A percentile compares a stretch with the other conserved stretches of the same genome.
phyloP scores from a whole-genome alignment of 2,113 vertebrate species.

The Poicephalus gulielmi region DNA sequence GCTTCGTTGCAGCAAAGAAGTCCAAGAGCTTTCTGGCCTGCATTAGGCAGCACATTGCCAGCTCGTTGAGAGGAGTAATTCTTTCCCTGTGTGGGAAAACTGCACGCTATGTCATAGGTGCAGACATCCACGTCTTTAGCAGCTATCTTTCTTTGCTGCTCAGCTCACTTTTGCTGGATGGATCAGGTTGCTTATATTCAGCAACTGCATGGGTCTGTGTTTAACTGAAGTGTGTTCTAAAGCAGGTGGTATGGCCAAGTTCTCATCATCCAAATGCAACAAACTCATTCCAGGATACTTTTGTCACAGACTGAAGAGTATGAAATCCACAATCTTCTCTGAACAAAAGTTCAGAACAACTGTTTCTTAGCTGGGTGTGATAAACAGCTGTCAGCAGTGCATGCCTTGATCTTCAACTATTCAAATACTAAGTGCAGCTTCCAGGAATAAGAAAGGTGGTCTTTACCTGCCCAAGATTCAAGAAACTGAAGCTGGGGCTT shows the following conservation, averaged over 20 bases:
- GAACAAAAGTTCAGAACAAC: neutral
- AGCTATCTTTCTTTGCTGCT: neutral
- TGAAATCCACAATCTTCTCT: neutral
- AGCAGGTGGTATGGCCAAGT: neutral
- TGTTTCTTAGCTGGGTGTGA: slow-evolving; percentile 11
- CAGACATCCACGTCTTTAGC: neutral
- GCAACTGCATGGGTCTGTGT: neutral
- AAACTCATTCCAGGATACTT: neutral
- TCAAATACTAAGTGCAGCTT: too few relatives aligned
- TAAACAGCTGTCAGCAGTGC: neutral
- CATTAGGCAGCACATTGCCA: neutral
- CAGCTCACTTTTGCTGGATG: neutral
- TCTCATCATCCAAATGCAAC: neutral
- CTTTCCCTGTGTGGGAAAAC: neutral
- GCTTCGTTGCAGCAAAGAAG: neutral
- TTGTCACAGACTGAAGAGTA: neutral
- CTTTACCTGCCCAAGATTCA: neutral
- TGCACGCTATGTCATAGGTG: neutral
- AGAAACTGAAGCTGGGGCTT: neutral
- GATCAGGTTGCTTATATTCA: neutral
- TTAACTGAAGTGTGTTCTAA: neutral
- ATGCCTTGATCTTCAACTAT: too few relatives aligned
- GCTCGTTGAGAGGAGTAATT: neutral
- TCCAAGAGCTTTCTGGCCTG: neutral
- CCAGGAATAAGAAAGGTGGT: too few relatives aligned